A percentile compares a stretch with the other conserved stretches of the same genome.
phyloP scores from a whole-genome alignment of 1,140 invertebrate species.

The Lucilia sericata region DNA sequence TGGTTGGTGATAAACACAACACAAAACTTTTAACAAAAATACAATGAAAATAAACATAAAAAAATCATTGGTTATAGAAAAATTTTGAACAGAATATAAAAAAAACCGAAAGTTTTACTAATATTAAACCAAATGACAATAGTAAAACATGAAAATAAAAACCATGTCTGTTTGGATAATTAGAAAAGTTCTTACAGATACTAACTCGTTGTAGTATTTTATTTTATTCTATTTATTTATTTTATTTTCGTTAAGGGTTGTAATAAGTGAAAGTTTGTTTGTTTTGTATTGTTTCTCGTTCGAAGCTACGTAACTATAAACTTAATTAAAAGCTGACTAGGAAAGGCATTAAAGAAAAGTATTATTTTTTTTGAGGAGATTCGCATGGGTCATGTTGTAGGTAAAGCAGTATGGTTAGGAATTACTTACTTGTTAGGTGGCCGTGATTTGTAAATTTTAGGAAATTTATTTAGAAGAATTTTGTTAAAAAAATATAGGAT shows the following conservation, averaged over 20 bases:
- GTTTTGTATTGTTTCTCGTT: no score
- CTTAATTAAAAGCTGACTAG: no score
- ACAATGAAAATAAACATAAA: neutral
- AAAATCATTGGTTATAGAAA: neutral
- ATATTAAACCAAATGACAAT: neutral
- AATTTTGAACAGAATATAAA: neutral
- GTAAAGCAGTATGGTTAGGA: no score
- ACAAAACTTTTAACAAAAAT: neutral
- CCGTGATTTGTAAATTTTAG: no score
- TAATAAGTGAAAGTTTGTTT: neutral
- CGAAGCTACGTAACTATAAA: no score
- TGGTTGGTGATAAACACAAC: neutral
- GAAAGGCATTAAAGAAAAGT: no score
- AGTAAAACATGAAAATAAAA: conserved; percentile 17
- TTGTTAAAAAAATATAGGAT: no score
- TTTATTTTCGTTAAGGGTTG: conserved; percentile 17
- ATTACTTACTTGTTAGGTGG: no score
- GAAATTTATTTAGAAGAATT: no score
- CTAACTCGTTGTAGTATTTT: neutral
- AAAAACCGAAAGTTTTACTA: neutral
- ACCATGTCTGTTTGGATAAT: conserved; percentile 22
- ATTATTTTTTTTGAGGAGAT: no score
- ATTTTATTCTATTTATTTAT: conserved; percentile 10
- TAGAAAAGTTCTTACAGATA: conserved; percentile 3
- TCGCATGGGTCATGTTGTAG: no score